Evolutionary conservation across 2,113 vertebrate genomes (phyloP), one percentile per base, ranked within the genome.

Genomic region (Perca flavescens): DNA sequence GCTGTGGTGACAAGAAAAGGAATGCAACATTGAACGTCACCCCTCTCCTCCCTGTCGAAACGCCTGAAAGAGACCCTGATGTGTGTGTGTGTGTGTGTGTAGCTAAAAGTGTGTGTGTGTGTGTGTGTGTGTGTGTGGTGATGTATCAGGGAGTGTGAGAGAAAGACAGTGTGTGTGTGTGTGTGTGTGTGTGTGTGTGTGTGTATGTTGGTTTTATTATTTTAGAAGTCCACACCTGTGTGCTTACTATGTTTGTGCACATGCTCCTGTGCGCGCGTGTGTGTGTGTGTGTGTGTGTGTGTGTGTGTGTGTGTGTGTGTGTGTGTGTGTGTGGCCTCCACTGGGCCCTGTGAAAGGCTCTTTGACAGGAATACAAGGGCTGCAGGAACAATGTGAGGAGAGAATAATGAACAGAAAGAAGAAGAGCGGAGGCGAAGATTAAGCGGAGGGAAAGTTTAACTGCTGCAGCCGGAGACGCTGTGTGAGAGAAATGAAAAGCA

Each of bases 1-100:
- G 6, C 87, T 87, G 92, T 89, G 90, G 94, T 71, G 88, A 94
- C 82, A 69, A 71, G 79, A 66, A 73, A 43, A 91, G 80, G 94
- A 95, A 96, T 94, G 93, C 71, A 43, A 91, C 86, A 31, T 53
- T 64, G 84, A 52, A 61, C 81, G 21, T 84, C 83, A 63, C 19
- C 65, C 78, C 43, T 56, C 19, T 58, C 47, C 87, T 79, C 72
- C 71, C 43, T 1, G 17, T 63, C 6, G 16, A 81, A 85, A 63
- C 43, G 14, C 56, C 60, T 86, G 57, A 91, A 90, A 89, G 86
- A 86, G 46, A 80, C 54, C 11, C 63, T 80, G 84, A 80, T 76
- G 63, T 72, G 56, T 25, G 63, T 63, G 77, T 56, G 64, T 74
- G 61, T 60, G 71, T 61, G 61, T 74, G 22, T 40, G 60, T 66